Percentiles rank a stretch among this genome's conserved stretches.
phyloP scores from a whole-genome alignment of 2,797 vertebrate genomes.

The Cyprinella venusta region DNA sequence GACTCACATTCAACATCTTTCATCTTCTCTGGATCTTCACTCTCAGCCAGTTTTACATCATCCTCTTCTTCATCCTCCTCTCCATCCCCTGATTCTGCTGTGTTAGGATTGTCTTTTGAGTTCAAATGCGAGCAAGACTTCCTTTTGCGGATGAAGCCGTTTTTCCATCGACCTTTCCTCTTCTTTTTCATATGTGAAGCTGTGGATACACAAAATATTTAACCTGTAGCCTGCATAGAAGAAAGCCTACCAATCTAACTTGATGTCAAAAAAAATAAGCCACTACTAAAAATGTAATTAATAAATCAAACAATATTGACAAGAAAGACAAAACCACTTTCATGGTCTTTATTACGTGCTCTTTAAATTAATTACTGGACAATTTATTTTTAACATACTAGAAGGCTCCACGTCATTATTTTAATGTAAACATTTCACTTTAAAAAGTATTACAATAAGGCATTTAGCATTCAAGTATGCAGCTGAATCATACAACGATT shows the following conservation, averaged over 20 bases:
- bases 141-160: slow-evolving; percentile 72
- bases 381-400: too few relatives aligned
- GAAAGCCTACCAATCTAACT: background rate
- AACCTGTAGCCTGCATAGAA: background rate
- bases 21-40: slow-evolving; percentile 57
- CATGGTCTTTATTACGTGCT: background rate
- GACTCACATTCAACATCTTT: slow-evolving; percentile 52
- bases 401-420: background rate
- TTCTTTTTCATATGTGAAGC: slow-evolving; percentile 78
- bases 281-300: background rate
- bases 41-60: slow-evolving; percentile 69
- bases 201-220: slow-evolving; percentile 22
- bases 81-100: slow-evolving; percentile 67
- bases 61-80: slow-evolving; percentile 65
- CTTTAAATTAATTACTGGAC: background rate
- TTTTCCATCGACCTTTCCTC: slow-evolving; percentile 73
- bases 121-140: slow-evolving; percentile 73
- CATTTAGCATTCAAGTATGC: too few relatives aligned
- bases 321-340: background rate
- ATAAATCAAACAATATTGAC: background rate
- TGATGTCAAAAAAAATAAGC: too few relatives aligned
- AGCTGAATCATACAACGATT: too few relatives aligned
- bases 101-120: slow-evolving; percentile 75
- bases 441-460: too few relatives aligned
- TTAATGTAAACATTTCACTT: background rate